These are phyloP conservation scores for Dasyprocta punctata DNA, from an alignment of 2,113 vertebrate genomes.

Conservation along the genomic window DNA sequence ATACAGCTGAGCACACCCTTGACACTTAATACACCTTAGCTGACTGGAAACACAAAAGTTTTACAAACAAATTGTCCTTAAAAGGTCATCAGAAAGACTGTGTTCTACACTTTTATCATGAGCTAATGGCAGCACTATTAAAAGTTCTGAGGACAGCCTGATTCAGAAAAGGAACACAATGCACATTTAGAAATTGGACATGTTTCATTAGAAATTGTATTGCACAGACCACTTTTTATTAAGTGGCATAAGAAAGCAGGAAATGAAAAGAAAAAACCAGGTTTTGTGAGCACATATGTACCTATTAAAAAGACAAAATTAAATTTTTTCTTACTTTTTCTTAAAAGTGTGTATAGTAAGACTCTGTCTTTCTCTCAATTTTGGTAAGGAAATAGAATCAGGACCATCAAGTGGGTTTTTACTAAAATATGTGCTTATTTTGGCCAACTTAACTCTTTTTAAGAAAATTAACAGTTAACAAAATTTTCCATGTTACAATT, in stretches of 20 bases:
- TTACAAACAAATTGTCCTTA: conserved; percentile 2
- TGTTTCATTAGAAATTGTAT: background rate
- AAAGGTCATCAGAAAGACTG: background rate
- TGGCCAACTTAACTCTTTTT: conserved; percentile 13
- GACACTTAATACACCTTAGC: background rate
- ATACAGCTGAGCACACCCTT: background rate
- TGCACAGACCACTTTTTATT: background rate
- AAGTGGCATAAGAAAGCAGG: conserved; percentile 43
- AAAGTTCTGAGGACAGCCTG: background rate
- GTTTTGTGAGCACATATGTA: conserved; percentile 8
- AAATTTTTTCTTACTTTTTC: background rate
- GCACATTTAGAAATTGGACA: conserved; percentile 7
- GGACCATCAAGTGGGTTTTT: background rate
- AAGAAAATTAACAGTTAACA: conserved; percentile 35
- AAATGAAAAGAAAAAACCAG: background rate
- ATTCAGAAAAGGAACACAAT: conserved; percentile 33
- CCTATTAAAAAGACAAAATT: conserved; percentile 41
- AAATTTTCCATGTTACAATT: conserved; percentile 48
- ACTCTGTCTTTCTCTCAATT: conserved; percentile 30
- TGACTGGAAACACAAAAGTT: background rate
- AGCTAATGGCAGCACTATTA: background rate
- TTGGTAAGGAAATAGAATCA: conserved; percentile 56
- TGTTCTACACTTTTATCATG: background rate
- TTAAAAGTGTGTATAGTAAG: background rate
- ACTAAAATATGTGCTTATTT: conserved; percentile 55